Conservation (phyloP, 2,888 invertebrate species). For the Dicranocentrus wangi region DNA sequence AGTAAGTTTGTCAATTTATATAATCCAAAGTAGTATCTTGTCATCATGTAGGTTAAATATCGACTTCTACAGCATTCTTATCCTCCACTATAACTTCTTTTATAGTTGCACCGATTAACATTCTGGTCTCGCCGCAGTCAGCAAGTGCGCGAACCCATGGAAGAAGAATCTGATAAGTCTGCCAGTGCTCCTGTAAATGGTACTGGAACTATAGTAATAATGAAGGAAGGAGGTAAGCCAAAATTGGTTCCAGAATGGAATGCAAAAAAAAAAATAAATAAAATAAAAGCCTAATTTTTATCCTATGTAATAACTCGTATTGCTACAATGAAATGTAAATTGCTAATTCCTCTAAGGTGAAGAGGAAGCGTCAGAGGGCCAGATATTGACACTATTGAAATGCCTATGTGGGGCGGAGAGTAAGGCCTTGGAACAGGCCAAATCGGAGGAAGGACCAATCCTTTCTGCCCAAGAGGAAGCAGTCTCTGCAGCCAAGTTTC, state of each 20-base stretch:
- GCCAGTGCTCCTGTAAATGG: conserved; percentile 24
- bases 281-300: too few relatives aligned
- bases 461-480: conserved; percentile 73
- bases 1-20: too few relatives aligned
- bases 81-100: too few relatives aligned
- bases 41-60: too few relatives aligned
- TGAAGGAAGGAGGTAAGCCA: too few relatives aligned
- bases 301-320: too few relatives aligned
- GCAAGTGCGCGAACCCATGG: conserved; percentile 73
- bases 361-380: conserved; percentile 24
- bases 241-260: too few relatives aligned
- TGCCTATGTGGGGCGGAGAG: conserved; percentile 70
- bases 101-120: conserved; percentile 75
- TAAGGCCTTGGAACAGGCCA: conserved; percentile 48
- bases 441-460: conserved; percentile 66
- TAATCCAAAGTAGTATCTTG: too few relatives aligned
- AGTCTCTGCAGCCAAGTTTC: conserved; percentile 71
- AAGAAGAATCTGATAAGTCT: conserved; percentile 49
- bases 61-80: too few relatives aligned
- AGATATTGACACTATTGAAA: conserved; percentile 58
- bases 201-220: too few relatives aligned
- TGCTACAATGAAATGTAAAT: too few relatives aligned
- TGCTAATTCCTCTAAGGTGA: conserved; percentile 27
- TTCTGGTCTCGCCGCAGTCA: conserved; percentile 75
- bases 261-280: too few relatives aligned